Evolutionary conservation across 2,113 vertebrate species (phyloP).

Genomic region (Psettodes erumei): DNA sequence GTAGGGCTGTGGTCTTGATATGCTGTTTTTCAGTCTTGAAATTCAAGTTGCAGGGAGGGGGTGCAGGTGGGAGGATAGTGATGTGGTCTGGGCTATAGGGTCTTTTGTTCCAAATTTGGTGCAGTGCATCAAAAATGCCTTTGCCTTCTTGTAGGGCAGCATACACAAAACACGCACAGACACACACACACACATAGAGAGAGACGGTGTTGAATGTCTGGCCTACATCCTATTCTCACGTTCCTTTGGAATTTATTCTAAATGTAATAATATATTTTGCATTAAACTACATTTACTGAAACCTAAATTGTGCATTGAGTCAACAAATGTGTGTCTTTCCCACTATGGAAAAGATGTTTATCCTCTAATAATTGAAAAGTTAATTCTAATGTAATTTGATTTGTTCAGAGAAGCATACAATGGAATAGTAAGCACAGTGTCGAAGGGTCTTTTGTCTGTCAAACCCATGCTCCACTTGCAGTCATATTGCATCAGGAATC

Average conservation of each 20-base stretch:
- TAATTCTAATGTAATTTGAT: background rate
- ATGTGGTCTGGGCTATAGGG: slow-evolving; percentile 74
- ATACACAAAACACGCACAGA: slow-evolving; percentile 28
- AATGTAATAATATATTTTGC: background rate
- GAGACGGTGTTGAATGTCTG: slow-evolving; percentile 10
- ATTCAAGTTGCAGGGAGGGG: slow-evolving; percentile 44
- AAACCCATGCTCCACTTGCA: slow-evolving; percentile 45
- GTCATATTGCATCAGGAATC: slow-evolving; percentile 66
- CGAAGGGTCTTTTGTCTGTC: slow-evolving; percentile 9
- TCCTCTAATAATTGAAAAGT: slow-evolving; percentile 2
- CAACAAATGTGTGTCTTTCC: background rate
- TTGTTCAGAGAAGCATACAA: background rate
- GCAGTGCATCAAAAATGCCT: slow-evolving; percentile 81
- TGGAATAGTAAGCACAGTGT: slow-evolving; percentile 10
- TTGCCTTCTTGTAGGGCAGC: slow-evolving; percentile 56
- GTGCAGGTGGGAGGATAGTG: slow-evolving; percentile 73
- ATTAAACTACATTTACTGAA: background rate
- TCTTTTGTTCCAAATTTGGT: slow-evolving; percentile 82
- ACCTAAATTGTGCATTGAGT: background rate
- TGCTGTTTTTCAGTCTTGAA: slow-evolving; percentile 48
- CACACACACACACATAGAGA: slow-evolving; percentile 1
- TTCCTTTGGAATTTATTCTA: background rate
- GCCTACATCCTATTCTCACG: slow-evolving; percentile 40
- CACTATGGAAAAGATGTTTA: background rate
- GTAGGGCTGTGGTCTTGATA: slow-evolving; percentile 34